Base-by-base conservation (phyloP, 2,888 invertebrate species). In the Aethes cnicana region DNA sequence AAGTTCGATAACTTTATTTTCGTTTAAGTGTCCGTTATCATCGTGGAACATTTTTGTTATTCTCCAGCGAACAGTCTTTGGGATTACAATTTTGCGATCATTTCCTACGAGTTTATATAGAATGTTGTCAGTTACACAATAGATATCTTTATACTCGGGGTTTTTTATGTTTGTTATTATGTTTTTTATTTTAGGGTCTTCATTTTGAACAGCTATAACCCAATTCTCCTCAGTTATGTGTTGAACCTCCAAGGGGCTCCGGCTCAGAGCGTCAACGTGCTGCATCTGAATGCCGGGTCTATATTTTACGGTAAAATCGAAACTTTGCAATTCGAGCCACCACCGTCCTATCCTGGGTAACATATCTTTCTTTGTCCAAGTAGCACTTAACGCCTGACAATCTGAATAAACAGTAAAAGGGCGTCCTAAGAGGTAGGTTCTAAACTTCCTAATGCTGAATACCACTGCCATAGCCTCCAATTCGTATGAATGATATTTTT, bases 381-480 rank as follows among this genome's bases (percentile, higher is more conserved):
- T 43, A 21, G 43, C n/a, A 12, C 43, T 43, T n/a, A 43, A 21
- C 12, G 43, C 43, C 8, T 43, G 30, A 28, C 43, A 43, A 7
- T 43, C 43, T 2, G 30, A 32, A 18, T 32, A 14, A 2, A 43
- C 43, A 3, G 23, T 32, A 16, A 43, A 43, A 5, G 43, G 32
- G n/a, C 16, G 30, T 6, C 43, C 32, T 5, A 43, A 14, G n/a
- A 43, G 14, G 8, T 43, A 43, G 2, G 53, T 43, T 1, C 47
- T 18, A 30, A 59, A 57, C 26, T 57, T 59, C n/a, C 30, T 36
- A 8, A 59, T 5, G 9, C 53, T 50, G 21, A 56, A 21, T 1
- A 56, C 54, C 1, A 59, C 57, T 5, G 59, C 57, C 25, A 59
- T 18, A 6, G 54, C 43, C 18, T 59, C 56, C 1, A 59, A 42